phyloP scores from a whole-genome alignment of 2,888 invertebrate genomes.

The Apodemia zela region DNA sequence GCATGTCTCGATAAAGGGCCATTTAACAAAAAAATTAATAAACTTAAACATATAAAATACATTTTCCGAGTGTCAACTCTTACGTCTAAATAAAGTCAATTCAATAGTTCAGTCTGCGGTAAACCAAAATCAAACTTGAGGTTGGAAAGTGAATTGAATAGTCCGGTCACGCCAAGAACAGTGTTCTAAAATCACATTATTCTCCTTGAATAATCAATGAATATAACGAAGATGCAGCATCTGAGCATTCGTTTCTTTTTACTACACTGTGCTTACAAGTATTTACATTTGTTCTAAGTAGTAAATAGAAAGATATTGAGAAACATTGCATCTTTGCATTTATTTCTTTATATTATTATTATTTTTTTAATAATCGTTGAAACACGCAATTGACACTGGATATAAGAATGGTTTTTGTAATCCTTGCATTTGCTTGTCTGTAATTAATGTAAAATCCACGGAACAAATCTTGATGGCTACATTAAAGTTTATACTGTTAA shows the following conservation, averaged over 20 bases:
- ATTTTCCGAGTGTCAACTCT: neutral
- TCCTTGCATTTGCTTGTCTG: no score
- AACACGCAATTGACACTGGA: no score
- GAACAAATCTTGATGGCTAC: no score
- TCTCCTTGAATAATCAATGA: constrained; percentile 21
- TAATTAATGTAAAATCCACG: no score
- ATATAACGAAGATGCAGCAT: neutral
- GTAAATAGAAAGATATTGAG: neutral
- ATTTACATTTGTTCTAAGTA: neutral
- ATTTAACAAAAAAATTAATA: no score
- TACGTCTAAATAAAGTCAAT: neutral
- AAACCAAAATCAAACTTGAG: constrained; percentile 17
- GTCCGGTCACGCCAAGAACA: constrained; percentile 7
- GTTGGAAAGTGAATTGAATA: constrained; percentile 19
- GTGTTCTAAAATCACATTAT: constrained; percentile 20
- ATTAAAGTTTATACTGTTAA: no score
- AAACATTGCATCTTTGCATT: no score
- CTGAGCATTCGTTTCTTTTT: neutral
- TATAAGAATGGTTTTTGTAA: no score
- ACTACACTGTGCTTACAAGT: neutral
- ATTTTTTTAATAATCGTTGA: no score
- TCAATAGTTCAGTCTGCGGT: constrained; percentile 18
- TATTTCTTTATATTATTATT: no score
- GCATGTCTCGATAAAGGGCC: no score
- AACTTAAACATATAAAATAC: neutral